These are phyloP conservation scores for Trachelus iudaicus DNA, from an alignment of 2,888 invertebrate genomes.

Conservation along the genomic window DNA sequence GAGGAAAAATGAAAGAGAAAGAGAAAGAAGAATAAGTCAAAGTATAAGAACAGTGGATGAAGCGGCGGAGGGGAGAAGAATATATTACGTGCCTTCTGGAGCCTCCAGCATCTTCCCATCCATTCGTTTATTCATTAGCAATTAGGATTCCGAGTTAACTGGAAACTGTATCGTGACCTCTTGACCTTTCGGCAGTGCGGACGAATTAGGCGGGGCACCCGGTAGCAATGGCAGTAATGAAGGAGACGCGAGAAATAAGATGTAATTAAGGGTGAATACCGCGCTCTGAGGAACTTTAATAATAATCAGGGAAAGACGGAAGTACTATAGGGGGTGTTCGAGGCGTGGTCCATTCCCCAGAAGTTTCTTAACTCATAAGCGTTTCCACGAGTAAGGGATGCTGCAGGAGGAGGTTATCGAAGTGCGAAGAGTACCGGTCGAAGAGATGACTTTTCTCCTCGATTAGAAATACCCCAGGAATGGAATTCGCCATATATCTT, in stretches of 20 bases:
- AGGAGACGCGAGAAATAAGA: constrained; percentile 18
- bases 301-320: constrained; percentile 47
- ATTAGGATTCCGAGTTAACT: too few species aligned
- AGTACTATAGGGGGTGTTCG: neutral
- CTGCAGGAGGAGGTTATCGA: too few species aligned
- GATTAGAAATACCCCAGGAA: too few species aligned
- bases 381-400: constrained; percentile 22
- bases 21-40: constrained; percentile 56
- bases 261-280: constrained; percentile 60
- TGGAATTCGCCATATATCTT: too few species aligned
- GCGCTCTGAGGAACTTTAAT: constrained; percentile 61
- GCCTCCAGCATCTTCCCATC: too few species aligned
- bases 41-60: constrained; percentile 31
- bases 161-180: too few species aligned
- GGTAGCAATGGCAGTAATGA: constrained; percentile 17
- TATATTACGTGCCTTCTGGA: too few species aligned
- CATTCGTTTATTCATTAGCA: too few species aligned
- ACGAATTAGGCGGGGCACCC: neutral
- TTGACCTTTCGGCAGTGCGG: too few species aligned
- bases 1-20: neutral
- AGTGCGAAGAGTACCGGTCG: too few species aligned
- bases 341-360: constrained; percentile 50
- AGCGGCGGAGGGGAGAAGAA: too few species aligned
- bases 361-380: constrained; percentile 62
- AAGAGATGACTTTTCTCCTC: too few species aligned